Evolutionary conservation across 2,888 invertebrate species (phyloP).

Genomic region (Adelphocoris suturalis): DNA sequence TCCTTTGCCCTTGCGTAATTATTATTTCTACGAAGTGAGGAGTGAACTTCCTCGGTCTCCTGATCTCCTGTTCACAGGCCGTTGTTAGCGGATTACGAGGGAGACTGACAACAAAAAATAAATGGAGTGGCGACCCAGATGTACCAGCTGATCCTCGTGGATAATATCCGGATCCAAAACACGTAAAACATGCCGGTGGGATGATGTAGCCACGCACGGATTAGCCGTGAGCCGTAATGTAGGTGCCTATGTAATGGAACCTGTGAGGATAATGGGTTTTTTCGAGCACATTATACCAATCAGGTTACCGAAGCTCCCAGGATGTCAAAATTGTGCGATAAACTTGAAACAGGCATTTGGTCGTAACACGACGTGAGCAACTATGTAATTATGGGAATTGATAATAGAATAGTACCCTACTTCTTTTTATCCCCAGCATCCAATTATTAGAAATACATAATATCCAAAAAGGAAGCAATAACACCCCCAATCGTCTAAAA

Average conservation of each 20-base stretch:
- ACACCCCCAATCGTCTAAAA: too few relatives aligned
- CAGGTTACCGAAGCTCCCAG: too few relatives aligned
- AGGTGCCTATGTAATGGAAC: not conserved
- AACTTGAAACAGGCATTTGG: too few relatives aligned
- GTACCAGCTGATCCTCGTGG: conserved; percentile 1
- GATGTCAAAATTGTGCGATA: too few relatives aligned
- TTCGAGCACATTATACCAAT: too few relatives aligned
- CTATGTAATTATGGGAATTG: too few relatives aligned
- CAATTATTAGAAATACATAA: too few relatives aligned
- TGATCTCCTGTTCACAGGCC: conserved; percentile 22
- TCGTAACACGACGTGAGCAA: too few relatives aligned
- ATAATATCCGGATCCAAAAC: conserved; percentile 20
- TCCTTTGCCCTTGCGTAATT: conserved; percentile 11
- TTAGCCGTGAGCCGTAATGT: not conserved
- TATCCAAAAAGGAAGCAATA: too few relatives aligned
- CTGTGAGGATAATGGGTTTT: too few relatives aligned
- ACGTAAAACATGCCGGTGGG: not conserved
- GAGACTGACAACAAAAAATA: conserved; percentile 1
- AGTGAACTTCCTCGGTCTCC: conserved; percentile 38
- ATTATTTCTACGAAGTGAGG: conserved; percentile 24
- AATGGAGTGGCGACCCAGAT: conserved; percentile 8
- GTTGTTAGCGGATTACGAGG: conserved; percentile 11
- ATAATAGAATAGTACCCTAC: too few relatives aligned
- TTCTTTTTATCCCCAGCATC: too few relatives aligned
- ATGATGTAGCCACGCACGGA: not conserved